Evolutionary conservation across 37 sponge, comb jelly and placozoan genomes (phyloP).

Genomic region (Beroe forskalii): DNA sequence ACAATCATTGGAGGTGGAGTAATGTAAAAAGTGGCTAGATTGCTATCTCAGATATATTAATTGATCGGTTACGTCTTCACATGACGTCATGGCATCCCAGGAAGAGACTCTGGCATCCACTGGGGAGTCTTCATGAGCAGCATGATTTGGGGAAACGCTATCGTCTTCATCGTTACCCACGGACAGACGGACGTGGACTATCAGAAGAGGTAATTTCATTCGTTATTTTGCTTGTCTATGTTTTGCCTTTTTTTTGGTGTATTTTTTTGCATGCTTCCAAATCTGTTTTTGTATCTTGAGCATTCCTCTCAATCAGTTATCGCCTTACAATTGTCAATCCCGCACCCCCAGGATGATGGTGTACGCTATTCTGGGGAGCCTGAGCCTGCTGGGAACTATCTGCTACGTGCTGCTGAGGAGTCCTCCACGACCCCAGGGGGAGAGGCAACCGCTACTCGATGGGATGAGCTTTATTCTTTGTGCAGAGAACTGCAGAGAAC

Average conservation of each 20-base stretch:
- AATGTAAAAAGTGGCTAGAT: no score
- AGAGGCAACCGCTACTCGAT: slow-evolving; percentile 13
- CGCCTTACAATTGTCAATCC: no score
- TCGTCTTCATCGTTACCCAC: neutral
- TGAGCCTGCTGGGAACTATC: slow-evolving; percentile 5
- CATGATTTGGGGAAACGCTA: slow-evolving; percentile 54
- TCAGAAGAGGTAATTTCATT: neutral
- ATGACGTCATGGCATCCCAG: no score
- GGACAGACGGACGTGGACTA: neutral
- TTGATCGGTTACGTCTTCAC: no score
- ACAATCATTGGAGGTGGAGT: no score
- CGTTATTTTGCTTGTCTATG: no score
- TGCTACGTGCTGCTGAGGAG: neutral
- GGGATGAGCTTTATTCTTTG: neutral
- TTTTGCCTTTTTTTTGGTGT: no score
- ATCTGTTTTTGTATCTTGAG: no score
- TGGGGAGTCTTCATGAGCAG: slow-evolving; percentile 57
- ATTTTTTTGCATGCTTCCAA: no score
- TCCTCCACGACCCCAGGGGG: neutral
- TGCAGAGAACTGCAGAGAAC: no score
- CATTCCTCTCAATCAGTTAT: no score
- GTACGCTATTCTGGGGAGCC: slow-evolving; percentile 9
- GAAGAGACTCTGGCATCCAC: slow-evolving; percentile 14
- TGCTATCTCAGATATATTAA: no score
- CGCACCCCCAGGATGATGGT: neutral